phyloP scores from a whole-genome alignment of 2,888 invertebrate genomes.

The Panorpa germanica region DNA sequence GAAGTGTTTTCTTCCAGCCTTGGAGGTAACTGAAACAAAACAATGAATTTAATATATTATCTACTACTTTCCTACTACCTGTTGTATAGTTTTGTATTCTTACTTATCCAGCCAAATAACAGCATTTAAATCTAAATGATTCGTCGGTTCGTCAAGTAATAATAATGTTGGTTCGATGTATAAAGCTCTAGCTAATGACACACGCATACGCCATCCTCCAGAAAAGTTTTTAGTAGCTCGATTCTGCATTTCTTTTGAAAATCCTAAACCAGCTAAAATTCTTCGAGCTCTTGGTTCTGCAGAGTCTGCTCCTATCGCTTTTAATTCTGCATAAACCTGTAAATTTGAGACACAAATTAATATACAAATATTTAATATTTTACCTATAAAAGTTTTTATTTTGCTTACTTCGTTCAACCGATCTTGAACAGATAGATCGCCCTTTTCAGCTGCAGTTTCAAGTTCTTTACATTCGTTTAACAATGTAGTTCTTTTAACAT shows the following conservation, averaged over 20 bases:
- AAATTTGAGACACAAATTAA: conserved; percentile 7
- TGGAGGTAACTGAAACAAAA: conserved; percentile 59
- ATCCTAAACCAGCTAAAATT: conserved; percentile 94
- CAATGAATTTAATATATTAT: conserved; percentile 1
- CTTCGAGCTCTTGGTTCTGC: conserved; percentile 93
- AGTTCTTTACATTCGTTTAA: conserved; percentile 68
- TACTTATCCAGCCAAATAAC: conserved; percentile 99
- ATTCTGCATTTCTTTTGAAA: conserved; percentile 76
- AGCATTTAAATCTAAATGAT: conserved; percentile 97
- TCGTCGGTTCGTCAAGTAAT: conserved; percentile 96
- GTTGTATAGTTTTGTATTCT: conserved; percentile 18
- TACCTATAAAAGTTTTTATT: conserved; percentile 5
- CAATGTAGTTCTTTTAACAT: conserved; percentile 69
- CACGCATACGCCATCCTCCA: conserved; percentile 98
- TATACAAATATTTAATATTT: no score
- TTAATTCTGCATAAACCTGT: conserved; percentile 80
- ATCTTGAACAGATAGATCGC: conserved; percentile 53
- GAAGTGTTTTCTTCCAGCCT: conserved; percentile 94
- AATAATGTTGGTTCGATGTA: conserved; percentile 95
- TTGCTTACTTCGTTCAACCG: conserved; percentile 53
- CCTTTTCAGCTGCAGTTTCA: conserved; percentile 53
- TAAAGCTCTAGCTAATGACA: conserved; percentile 87
- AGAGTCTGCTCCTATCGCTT: conserved; percentile 93
- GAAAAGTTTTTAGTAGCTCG: conserved; percentile 78
- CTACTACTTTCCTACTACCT: neutral